Percentiles rank a stretch among this genome's conserved stretches.
Conservation (phyloP, 1,140 invertebrate species). For the Drosophila lacertosa region DNA sequence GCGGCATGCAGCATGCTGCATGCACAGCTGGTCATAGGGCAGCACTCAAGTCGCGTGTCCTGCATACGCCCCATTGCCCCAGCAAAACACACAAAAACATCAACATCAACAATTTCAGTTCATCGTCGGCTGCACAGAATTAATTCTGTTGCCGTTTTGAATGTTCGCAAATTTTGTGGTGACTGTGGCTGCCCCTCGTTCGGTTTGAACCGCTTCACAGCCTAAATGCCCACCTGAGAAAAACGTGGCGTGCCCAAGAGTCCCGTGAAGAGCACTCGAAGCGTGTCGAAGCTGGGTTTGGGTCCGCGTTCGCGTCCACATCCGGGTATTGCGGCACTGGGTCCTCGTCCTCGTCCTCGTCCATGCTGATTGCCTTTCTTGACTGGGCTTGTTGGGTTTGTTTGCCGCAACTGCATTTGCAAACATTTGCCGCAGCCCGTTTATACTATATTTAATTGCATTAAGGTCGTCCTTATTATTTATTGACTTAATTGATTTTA, state of each 20-base stretch:
- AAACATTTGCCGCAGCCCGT: conserved; percentile 46
- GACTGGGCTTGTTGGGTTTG: conserved; percentile 9
- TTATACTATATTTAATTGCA: conserved; percentile 67
- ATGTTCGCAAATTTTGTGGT: conserved; percentile 23
- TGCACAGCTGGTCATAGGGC: conserved; percentile 37
- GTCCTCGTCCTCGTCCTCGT: not conserved
- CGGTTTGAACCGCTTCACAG: conserved; percentile 19
- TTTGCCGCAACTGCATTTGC: conserved; percentile 36
- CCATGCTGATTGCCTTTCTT: conserved; percentile 13
- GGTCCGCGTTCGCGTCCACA: not conserved
- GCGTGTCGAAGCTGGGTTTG: conserved; percentile 25
- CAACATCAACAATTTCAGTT: conserved; percentile 46
- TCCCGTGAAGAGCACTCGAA: conserved; percentile 45
- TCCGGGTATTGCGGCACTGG: not conserved
- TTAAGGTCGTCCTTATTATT: conserved; percentile 77
- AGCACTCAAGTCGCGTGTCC: conserved; percentile 14
- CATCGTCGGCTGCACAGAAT: conserved; percentile 50
- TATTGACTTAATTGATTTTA: conserved; percentile 84
- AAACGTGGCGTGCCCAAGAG: conserved; percentile 32
- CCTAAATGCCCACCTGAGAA: conserved; percentile 27
- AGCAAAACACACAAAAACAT: not conserved
- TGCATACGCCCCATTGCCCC: conserved; percentile 34
- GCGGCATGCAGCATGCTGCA: conserved; percentile 20
- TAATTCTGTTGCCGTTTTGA: conserved; percentile 13
- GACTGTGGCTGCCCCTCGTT: conserved; percentile 21